Conservation (phyloP, 1,140 invertebrate species). For the Hylaeus anthracinus region DNA sequence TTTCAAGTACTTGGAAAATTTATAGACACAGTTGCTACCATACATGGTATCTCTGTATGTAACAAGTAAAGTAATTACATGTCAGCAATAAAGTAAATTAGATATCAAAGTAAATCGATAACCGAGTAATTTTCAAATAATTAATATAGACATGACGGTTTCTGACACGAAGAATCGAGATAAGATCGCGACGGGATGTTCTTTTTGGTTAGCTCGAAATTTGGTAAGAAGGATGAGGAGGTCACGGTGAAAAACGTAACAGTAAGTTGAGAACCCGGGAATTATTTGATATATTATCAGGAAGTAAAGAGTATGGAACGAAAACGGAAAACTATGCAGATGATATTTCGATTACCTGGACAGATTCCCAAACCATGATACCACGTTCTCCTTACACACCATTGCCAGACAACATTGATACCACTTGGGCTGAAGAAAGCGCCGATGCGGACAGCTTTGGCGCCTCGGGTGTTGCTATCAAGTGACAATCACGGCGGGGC, state of each 20-base stretch:
- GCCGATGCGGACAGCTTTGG: constrained; percentile 72
- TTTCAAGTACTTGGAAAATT: not conserved
- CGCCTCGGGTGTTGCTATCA: constrained; percentile 55
- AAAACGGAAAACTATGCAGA: not conserved
- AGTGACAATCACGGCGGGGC: constrained; percentile 49
- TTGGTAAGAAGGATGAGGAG: constrained; percentile 37
- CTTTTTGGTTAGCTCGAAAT: constrained; percentile 50
- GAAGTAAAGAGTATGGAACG: not conserved
- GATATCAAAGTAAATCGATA: not conserved
- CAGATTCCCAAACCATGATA: constrained; percentile 96
- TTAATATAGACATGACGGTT: not conserved
- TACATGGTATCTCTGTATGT: constrained; percentile 15
- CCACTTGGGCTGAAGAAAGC: constrained; percentile 78
- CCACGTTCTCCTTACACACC: constrained; percentile 97
- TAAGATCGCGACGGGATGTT: constrained; percentile 23
- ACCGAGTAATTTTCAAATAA: not conserved
- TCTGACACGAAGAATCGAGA: constrained; percentile 15
- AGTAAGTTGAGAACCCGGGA: constrained; percentile 1
- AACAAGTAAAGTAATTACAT: constrained; percentile 25
- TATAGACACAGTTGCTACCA: constrained; percentile 29
- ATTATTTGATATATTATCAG: not conserved
- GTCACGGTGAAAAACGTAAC: constrained; percentile 30
- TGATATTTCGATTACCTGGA: constrained; percentile 74
- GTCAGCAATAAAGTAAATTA: not conserved
- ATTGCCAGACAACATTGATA: constrained; percentile 89